A percentile compares a stretch with the other conserved stretches of the same genome.
Evolutionary conservation across 2,113 vertebrate species (phyloP).

Genomic region (Rhinopomastus cyanomelas): DNA sequence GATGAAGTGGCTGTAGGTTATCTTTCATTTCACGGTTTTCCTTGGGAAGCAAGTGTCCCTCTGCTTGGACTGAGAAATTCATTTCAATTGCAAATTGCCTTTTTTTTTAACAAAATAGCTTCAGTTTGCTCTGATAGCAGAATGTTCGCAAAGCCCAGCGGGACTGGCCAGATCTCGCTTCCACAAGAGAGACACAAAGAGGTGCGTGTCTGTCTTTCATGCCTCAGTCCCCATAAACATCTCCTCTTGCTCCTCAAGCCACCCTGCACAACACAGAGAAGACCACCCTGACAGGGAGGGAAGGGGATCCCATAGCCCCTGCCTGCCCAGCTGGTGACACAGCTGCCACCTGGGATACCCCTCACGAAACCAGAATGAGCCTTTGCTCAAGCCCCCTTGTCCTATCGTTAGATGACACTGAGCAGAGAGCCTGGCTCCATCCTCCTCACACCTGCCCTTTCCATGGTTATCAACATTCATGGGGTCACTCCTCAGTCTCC

Average conservation of each 20-base stretch:
- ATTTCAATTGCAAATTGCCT: constrained; percentile 6
- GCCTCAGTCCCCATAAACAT: not conserved
- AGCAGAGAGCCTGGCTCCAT: too few relatives aligned
- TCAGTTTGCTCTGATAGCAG: not conserved
- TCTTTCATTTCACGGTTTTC: not conserved
- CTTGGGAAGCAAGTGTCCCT: not conserved
- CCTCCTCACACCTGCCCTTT: too few relatives aligned
- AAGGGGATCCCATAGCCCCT: not conserved
- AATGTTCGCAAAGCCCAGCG: rapidly evolving
- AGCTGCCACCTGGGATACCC: not conserved
- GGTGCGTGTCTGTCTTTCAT: not conserved
- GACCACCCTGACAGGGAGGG: not conserved
- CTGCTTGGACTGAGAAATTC: not conserved
- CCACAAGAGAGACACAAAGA: not conserved
- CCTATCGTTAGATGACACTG: too few relatives aligned
- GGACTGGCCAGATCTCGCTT: not conserved
- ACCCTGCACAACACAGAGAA: not conserved
- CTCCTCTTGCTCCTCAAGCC: not conserved
- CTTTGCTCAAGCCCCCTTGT: rapidly evolving
- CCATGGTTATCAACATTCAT: too few relatives aligned
- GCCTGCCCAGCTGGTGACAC: not conserved
- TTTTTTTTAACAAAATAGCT: not conserved
- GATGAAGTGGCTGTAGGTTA: not conserved
- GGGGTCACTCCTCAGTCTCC: too few relatives aligned
- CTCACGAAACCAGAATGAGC: not conserved